Percentiles rank a stretch among this genome's conserved stretches.
Conservation (phyloP, 2,113 vertebrate genomes). For the Acrocephalus kingi region DNA sequence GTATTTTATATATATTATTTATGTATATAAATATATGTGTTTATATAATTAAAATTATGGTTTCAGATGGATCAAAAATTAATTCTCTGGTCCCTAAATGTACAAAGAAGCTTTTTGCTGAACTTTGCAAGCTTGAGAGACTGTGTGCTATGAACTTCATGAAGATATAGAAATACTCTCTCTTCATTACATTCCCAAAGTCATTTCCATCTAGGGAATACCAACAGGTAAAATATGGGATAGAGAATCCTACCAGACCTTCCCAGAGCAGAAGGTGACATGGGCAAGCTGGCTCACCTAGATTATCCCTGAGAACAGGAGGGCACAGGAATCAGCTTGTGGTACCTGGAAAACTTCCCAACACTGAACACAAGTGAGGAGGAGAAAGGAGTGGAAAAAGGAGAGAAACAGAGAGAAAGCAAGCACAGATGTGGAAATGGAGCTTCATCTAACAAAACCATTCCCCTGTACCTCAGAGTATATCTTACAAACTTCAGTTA, state of each 20-base stretch:
- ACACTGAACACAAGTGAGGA: not conserved
- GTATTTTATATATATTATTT: not conserved
- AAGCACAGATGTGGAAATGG: not conserved
- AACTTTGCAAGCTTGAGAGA: not conserved
- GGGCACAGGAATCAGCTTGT: no score
- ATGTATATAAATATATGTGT: not conserved
- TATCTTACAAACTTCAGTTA: not conserved
- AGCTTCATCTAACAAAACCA: not conserved
- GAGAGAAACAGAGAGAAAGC: not conserved
- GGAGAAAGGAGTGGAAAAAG: not conserved
- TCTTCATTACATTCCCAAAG: not conserved
- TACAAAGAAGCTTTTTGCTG: not conserved
- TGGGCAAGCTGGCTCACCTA: not conserved
- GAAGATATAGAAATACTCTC: not conserved
- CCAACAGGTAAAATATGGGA: not conserved
- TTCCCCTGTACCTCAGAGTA: not conserved
- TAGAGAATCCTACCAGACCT: not conserved
- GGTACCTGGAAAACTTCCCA: not conserved
- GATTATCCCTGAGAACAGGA: not conserved
- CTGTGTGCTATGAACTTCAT: not conserved
- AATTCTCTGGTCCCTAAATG: not conserved
- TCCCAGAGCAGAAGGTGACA: not conserved
- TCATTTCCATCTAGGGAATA: not conserved
- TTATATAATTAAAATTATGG: not conserved
- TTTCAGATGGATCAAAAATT: not conserved